Evolutionary conservation across 2,113 vertebrate genomes (phyloP).

Genomic region (Malurus cyaneus): DNA sequence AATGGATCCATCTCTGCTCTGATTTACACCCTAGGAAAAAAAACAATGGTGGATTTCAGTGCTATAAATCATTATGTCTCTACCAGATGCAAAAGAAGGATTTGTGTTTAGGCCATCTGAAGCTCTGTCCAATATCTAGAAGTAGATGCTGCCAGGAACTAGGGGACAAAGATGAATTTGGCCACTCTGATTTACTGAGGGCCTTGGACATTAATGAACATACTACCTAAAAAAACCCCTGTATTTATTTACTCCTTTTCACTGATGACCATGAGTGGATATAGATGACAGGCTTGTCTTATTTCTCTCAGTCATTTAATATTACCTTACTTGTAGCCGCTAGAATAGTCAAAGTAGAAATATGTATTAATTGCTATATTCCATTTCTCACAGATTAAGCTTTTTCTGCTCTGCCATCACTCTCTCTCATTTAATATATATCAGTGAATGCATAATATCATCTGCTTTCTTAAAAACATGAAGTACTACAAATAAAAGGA

Average conservation of each 20-base stretch:
- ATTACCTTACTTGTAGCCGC: background rate
- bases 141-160: background rate
- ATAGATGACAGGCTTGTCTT: background rate
- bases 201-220: background rate
- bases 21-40: background rate
- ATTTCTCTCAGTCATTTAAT: constrained; percentile 2
- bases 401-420: constrained; percentile 33
- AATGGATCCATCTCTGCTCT: background rate
- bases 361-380: constrained; percentile 38
- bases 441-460: background rate
- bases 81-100: background rate
- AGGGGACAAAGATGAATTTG: background rate
- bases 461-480: background rate
- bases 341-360: constrained; percentile 21
- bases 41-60: rapidly evolving
- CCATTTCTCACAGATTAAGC: constrained; percentile 7
- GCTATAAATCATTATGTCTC: background rate
- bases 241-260: background rate
- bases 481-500: background rate
- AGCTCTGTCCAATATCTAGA: background rate
- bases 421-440: constrained; percentile 26
- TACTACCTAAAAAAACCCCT: background rate
- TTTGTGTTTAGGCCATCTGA: background rate
- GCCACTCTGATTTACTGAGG: background rate
- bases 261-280: background rate